Evolutionary conservation across 2,113 vertebrate species (phyloP).

Genomic region (Vimba vimba): DNA sequence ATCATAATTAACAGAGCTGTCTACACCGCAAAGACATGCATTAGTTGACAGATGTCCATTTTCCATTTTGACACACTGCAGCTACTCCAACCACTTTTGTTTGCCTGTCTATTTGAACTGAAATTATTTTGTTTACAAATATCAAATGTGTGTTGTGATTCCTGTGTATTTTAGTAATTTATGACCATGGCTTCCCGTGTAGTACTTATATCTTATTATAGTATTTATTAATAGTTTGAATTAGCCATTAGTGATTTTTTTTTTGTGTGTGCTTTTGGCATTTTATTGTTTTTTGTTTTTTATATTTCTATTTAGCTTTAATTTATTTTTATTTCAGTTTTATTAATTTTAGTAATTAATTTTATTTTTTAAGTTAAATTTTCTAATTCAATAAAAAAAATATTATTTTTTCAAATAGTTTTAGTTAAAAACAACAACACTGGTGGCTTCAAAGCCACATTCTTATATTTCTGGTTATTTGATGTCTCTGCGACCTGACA

Average conservation of each 20-base stretch:
- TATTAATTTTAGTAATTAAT: background rate
- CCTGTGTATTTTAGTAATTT: background rate
- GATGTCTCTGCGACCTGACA: background rate
- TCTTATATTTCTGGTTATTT: background rate
- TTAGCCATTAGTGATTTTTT: background rate
- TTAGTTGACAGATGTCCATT: too few relatives aligned
- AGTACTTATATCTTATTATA: background rate
- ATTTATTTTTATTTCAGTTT: background rate
- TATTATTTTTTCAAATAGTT: background rate
- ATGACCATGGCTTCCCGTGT: background rate
- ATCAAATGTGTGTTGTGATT: background rate
- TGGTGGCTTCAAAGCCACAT: background rate
- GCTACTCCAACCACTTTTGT: background rate
- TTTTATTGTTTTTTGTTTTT: background rate
- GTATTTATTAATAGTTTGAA: background rate
- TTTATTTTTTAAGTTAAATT: background rate
- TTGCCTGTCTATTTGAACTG: background rate
- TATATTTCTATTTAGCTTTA: background rate
- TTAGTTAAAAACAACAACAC: background rate
- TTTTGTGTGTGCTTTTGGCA: background rate
- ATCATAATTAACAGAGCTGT: too few relatives aligned
- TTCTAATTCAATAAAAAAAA: background rate
- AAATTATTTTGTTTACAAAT: background rate
- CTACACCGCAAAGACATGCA: too few relatives aligned
- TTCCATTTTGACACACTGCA: background rate